These are phyloP conservation scores for Enteromius paludinosus DNA, from an alignment of 2,797 vertebrate species.

Conservation along the genomic window DNA sequence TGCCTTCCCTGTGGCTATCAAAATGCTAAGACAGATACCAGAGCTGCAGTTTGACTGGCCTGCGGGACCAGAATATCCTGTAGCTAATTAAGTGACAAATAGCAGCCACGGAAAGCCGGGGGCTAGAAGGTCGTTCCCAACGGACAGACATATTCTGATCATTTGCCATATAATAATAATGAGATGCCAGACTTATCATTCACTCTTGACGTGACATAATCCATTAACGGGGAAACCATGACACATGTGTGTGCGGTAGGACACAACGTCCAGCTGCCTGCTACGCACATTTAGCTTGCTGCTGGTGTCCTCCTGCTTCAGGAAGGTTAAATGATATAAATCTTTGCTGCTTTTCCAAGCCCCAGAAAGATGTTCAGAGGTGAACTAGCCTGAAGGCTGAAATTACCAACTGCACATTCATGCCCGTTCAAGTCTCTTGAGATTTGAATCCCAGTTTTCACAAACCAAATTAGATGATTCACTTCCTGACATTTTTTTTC, in stretches of 20 bases:
- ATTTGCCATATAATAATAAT: slow-evolving; percentile 57
- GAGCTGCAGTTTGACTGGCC: slow-evolving; percentile 50
- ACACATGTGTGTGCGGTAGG: not conserved
- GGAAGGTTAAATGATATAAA: slow-evolving; percentile 41
- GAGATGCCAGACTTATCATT: slow-evolving; percentile 50
- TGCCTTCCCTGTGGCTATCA: slow-evolving; percentile 42
- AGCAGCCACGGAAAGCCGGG: slow-evolving; percentile 44
- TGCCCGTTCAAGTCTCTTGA: not conserved
- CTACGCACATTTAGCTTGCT: slow-evolving; percentile 14
- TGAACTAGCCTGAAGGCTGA: slow-evolving; percentile 28
- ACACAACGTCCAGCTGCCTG: not conserved
- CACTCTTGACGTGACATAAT: slow-evolving; percentile 27
- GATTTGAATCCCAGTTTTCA: slow-evolving; percentile 1
- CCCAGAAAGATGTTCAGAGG: slow-evolving; percentile 19
- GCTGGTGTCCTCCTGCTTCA: slow-evolving; percentile 19
- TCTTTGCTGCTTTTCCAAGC: slow-evolving; percentile 23
- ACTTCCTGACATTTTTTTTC: not conserved
- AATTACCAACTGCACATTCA: slow-evolving; percentile 11
- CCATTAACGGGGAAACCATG: slow-evolving; percentile 8
- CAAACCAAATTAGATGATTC: slow-evolving; percentile 6
- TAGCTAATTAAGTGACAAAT: slow-evolving; percentile 60
- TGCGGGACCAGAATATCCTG: slow-evolving; percentile 51
- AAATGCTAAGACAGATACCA: slow-evolving; percentile 29
- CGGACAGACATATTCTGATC: slow-evolving; percentile 41
- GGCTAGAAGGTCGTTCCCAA: slow-evolving; percentile 51